Conservation (phyloP, 2,888 invertebrate genomes). For the Ophioninae sp. region DNA sequence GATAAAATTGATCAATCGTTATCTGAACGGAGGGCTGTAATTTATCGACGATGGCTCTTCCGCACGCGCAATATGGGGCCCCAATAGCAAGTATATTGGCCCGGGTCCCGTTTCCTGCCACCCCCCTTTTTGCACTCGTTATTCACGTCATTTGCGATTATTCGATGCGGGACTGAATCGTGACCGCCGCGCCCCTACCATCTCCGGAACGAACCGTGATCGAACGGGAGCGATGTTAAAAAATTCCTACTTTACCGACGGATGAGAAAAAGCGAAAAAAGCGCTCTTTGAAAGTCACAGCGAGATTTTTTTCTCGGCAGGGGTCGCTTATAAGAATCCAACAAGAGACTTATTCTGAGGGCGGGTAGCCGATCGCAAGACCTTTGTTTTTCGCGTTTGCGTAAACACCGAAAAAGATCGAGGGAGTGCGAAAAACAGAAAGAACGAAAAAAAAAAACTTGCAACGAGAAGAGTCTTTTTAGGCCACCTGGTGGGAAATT, state of each 20-base stretch:
- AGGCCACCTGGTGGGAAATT: constrained; percentile 2
- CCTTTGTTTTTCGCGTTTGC: neutral
- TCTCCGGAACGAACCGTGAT: neutral
- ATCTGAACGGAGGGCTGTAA: neutral
- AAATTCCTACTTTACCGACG: neutral
- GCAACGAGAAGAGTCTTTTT: neutral
- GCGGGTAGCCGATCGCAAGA: neutral
- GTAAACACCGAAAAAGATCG: neutral
- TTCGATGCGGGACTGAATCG: neutral
- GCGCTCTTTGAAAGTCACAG: neutral
- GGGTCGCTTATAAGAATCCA: neutral
- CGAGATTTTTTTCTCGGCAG: neutral
- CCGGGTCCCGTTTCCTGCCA: neutral
- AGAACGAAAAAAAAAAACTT: neutral
- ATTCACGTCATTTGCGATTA: neutral
- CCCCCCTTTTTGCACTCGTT: neutral
- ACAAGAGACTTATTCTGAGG: neutral
- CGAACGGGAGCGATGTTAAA: neutral
- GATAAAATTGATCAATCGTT: neutral
- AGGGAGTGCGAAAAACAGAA: neutral
- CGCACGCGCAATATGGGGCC: neutral
- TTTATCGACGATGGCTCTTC: neutral
- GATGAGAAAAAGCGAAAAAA: neutral
- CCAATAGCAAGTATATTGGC: neutral
- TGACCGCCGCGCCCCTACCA: neutral